Percentiles rank a stretch among this genome's conserved stretches.
phyloP scores from a whole-genome alignment of 2,888 invertebrate species.

The Octonoba sinensis region DNA sequence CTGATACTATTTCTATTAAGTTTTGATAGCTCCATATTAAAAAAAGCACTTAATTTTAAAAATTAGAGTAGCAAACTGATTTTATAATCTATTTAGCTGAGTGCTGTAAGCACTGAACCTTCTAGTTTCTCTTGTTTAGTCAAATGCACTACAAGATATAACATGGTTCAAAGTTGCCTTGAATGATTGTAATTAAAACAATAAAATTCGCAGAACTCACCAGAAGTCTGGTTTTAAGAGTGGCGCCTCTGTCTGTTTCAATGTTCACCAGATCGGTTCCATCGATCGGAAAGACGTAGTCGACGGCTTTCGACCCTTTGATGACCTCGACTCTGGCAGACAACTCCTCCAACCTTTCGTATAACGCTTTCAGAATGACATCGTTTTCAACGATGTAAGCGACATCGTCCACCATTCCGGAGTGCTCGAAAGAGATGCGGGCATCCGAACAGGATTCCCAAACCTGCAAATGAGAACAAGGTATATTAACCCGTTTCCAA shows the following conservation, averaged over 20 bases:
- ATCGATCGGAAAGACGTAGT: constrained; percentile 72
- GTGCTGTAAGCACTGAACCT: too few species aligned
- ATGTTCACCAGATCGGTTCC: constrained; percentile 69
- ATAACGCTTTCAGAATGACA: constrained; percentile 82
- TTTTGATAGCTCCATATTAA: too few species aligned
- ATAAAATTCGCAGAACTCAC: constrained; percentile 67
- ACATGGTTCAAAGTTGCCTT: too few species aligned
- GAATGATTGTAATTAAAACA: too few species aligned
- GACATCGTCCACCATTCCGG: constrained; percentile 80
- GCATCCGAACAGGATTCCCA: constrained; percentile 95
- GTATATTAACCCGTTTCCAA: too few species aligned
- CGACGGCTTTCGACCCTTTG: constrained; percentile 79
- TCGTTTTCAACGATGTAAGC: constrained; percentile 96
- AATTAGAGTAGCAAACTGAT: too few species aligned
- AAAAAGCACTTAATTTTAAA: too few species aligned
- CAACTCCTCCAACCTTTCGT: constrained; percentile 76
- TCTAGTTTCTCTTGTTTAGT: too few species aligned
- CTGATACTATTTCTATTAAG: too few species aligned
- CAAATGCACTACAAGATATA: too few species aligned
- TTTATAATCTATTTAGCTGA: too few species aligned
- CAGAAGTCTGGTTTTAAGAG: constrained; percentile 72
- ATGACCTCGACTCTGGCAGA: constrained; percentile 77
- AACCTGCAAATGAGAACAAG: constrained; percentile 76
- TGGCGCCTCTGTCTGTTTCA: constrained; percentile 70
- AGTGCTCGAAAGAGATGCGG: constrained; percentile 85